Percentiles rank a stretch among this genome's conserved stretches.
These are phyloP conservation scores for Mesorhabditis spiculigera DNA, from an alignment of 2,888 invertebrate species.

Conservation along the genomic window DNA sequence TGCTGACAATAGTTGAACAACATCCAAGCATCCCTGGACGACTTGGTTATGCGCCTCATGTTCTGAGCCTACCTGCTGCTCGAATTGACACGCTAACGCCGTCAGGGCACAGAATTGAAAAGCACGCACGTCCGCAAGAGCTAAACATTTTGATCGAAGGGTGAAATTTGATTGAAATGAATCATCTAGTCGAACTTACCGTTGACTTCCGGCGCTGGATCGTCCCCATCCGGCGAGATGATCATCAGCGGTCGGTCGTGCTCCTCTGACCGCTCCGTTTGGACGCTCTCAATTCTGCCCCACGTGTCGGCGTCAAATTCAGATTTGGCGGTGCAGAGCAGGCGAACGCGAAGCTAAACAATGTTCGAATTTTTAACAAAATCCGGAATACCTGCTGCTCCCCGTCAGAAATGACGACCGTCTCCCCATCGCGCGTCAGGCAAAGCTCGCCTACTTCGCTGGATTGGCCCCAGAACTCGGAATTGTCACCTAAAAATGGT, in stretches of 20 bases:
- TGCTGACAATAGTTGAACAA: slow-evolving; percentile 28
- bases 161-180: background rate
- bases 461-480: background rate
- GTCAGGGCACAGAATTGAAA: slow-evolving; percentile 52
- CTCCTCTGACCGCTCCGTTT: slow-evolving; percentile 31
- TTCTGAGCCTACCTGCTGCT: slow-evolving; percentile 27
- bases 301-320: slow-evolving; percentile 46
- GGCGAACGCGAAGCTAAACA: slow-evolving; percentile 38
- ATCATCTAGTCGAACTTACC: background rate
- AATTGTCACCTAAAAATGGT: background rate
- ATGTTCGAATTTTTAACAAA: slow-evolving; percentile 2
- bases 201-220: background rate
- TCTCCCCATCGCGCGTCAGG: background rate
- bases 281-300: slow-evolving; percentile 53
- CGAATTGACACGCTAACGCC: slow-evolving; percentile 55
- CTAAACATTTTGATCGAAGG: background rate
- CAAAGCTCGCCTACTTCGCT: slow-evolving; percentile 6
- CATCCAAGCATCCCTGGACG: slow-evolving; percentile 30
- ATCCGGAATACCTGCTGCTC: slow-evolving; percentile 9
- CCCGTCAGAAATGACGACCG: slow-evolving; percentile 5
- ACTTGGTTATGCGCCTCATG: background rate
- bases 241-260: slow-evolving; percentile 36
- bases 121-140: slow-evolving; percentile 35
- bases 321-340: slow-evolving; percentile 34
- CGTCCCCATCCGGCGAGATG: slow-evolving; percentile 16